phyloP scores from a whole-genome alignment of 1,140 invertebrate genomes.

The Phymorhynchus buccinoides region DNA sequence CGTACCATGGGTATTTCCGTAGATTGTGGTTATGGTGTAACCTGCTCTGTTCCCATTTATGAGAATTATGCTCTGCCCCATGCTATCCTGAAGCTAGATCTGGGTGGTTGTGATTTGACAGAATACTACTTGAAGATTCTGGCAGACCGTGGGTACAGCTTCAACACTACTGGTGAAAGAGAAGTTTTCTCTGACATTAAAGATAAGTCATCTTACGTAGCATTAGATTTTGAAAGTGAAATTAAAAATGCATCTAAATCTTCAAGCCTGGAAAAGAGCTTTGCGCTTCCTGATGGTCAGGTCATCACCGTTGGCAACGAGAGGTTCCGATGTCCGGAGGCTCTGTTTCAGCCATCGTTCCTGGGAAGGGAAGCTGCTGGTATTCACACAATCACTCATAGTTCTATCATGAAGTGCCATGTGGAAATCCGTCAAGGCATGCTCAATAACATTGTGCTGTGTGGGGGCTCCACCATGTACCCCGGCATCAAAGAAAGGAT shows the following conservation, averaged over 20 bases:
- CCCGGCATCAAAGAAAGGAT: slow-evolving; percentile 45
- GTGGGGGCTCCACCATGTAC: slow-evolving; percentile 74
- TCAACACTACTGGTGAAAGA: slow-evolving; percentile 83
- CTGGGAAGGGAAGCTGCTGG: too few relatives aligned
- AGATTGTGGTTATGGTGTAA: background rate
- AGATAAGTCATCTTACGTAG: too few relatives aligned
- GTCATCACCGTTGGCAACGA: too few relatives aligned
- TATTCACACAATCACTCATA: too few relatives aligned
- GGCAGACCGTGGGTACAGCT: slow-evolving; percentile 91
- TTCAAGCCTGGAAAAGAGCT: slow-evolving; percentile 62
- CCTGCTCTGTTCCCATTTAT: background rate
- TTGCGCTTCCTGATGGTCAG: too few relatives aligned
- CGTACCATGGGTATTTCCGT: background rate
- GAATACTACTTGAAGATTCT: slow-evolving; percentile 93
- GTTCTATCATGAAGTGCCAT: slow-evolving; percentile 78
- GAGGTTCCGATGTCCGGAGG: too few relatives aligned
- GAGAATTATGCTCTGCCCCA: slow-evolving; percentile 72
- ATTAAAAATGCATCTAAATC: too few relatives aligned
- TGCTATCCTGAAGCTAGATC: slow-evolving; percentile 89
- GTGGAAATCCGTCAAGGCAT: slow-evolving; percentile 90
- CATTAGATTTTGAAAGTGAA: too few relatives aligned
- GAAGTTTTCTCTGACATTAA: slow-evolving; percentile 72
- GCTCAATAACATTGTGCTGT: slow-evolving; percentile 87
- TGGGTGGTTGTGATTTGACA: slow-evolving; percentile 76
- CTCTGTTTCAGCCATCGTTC: too few relatives aligned